Base-by-base conservation (phyloP, 2,888 invertebrate genomes). In the Encarsia formosa region DNA sequence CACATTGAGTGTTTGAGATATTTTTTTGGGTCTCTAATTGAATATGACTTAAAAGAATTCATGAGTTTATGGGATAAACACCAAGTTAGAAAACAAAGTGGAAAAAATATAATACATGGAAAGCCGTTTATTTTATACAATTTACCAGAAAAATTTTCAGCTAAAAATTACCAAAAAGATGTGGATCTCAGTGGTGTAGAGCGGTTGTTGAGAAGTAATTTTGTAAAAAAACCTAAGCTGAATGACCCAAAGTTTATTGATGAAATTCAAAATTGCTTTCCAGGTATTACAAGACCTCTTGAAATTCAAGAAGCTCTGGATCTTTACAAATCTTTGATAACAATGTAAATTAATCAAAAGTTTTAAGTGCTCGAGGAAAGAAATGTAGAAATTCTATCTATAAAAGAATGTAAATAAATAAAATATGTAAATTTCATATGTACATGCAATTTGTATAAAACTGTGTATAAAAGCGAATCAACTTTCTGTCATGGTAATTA, bases 61-160 rank as follows among this genome's bases (percentile, higher is more conserved):
- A 22, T 6, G 20, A 2, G n/a, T 8, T 6, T 43, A 8, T 43
- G 43, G 32, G 32, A 43, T 32, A 15, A 34, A n/a, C 43, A 43
- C 22, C 13, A n/a, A 15, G 20, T 43, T 20, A 20, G 43, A 22
- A 43, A 43, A 32, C 32, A 43, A 34, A 4, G 13, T n/a, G 15
- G 1, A 15, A 2, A 9, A 32, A 43, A 43, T 34, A 22, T 23
- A 15, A 11, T 43, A 8, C 2, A 11, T 32, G 34, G 22, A 2
- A 31, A 9, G 8, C 43, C 43, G 13, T 43, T n/a, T 23, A n/a
- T 40, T n/a, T 24, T 40, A 11, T 40, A 24, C 15, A 40, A 40
- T 23, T 40, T 40, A 1, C 42, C 29, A 29, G 13, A 29, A 29
- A 29, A 29, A 29, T 29, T 9, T 29, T 8, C 8, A 13, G 13